These are phyloP conservation scores for Napeogenes sylphis DNA, from an alignment of 2,888 invertebrate species.

Conservation along the genomic window DNA sequence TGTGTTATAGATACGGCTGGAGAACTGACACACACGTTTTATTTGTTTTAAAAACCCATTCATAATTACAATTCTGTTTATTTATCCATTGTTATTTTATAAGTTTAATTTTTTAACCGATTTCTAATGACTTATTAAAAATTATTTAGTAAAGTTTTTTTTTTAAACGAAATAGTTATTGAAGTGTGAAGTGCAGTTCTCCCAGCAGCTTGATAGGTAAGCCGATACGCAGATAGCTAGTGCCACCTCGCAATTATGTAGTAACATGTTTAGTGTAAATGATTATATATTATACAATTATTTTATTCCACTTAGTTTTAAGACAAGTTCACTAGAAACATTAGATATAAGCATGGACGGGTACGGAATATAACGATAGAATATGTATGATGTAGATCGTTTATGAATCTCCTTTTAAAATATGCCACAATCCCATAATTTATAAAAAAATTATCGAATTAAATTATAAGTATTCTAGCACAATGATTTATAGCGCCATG, in stretches of 20 bases:
- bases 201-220: conserved; percentile 37
- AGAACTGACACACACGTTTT: too few relatives aligned
- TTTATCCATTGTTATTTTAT: too few relatives aligned
- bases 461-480: conserved; percentile 32
- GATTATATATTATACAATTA: conserved; percentile 40
- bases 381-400: conserved; percentile 37
- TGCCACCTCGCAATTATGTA: conserved; percentile 69
- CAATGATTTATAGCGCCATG: conserved; percentile 25
- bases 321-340: conserved; percentile 60
- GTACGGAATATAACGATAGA: conserved; percentile 50
- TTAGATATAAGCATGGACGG: conserved; percentile 60
- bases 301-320: conserved; percentile 69
- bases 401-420: conserved; percentile 59
- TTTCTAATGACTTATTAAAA: not conserved
- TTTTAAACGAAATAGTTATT: not conserved
- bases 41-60: too few relatives aligned
- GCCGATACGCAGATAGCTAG: conserved; percentile 58
- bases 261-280: conserved; percentile 55
- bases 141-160: not conserved
- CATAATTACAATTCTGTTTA: too few relatives aligned
- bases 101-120: too few relatives aligned
- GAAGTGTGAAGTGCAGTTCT: conserved; percentile 21
- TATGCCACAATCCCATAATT: conserved; percentile 41
- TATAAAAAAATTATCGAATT: conserved; percentile 25
- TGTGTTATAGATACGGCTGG: conserved; percentile 26